These are phyloP conservation scores for Trimorus sp. DNA, from an alignment of 2,888 invertebrate species.

Conservation along the genomic window DNA sequence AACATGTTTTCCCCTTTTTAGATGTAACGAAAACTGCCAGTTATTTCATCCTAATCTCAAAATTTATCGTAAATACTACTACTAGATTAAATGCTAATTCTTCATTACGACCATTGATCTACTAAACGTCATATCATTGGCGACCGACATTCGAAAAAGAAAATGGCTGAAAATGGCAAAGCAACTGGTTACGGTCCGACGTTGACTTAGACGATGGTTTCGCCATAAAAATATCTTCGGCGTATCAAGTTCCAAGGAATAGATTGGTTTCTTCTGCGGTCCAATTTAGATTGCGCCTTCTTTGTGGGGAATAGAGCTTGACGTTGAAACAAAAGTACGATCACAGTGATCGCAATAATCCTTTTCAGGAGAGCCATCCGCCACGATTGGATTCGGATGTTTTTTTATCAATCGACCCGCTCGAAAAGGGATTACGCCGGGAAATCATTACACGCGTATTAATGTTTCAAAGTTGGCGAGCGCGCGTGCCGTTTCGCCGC, in stretches of 20 bases:
- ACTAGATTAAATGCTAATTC: too few relatives aligned
- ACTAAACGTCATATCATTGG: too few relatives aligned
- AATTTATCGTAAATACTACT: too few relatives aligned
- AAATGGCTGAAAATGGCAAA: too few relatives aligned
- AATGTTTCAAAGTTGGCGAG: constrained; percentile 7
- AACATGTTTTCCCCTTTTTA: too few relatives aligned
- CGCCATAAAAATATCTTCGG: too few relatives aligned
- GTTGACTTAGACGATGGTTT: too few relatives aligned
- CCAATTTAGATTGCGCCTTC: constrained; percentile 41
- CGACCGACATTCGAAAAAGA: too few relatives aligned
- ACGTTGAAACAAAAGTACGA: constrained; percentile 28
- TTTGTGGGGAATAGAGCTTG: constrained; percentile 37
- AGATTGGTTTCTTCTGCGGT: constrained; percentile 34
- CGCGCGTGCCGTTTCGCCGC: neutral
- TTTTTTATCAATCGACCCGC: neutral
- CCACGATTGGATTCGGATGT: constrained; percentile 25
- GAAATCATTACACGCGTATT: constrained; percentile 22
- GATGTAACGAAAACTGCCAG: too few relatives aligned
- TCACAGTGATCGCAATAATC: constrained; percentile 32
- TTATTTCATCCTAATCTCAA: too few relatives aligned
- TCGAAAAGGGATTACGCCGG: constrained; percentile 15
- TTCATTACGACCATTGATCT: too few relatives aligned
- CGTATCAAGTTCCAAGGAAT: neutral
- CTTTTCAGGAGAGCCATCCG: constrained; percentile 28
- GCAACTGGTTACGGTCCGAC: too few relatives aligned